Evolutionary conservation across 2,888 invertebrate genomes (phyloP).

Genomic region (Agriopis leucophaearia): DNA sequence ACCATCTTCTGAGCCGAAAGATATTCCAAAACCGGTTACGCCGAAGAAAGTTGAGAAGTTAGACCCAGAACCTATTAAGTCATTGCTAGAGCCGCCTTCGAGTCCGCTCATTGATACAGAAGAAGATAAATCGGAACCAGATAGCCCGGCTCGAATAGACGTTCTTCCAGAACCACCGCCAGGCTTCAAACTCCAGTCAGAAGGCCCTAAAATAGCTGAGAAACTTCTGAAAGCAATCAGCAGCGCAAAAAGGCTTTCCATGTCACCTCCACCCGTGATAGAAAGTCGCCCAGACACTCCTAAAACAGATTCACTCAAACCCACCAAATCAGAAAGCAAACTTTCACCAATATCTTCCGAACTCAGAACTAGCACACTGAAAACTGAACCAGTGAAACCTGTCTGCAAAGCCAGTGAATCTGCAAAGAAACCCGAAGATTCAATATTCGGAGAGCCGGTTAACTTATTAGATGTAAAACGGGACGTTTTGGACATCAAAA

Average conservation of each 20-base stretch:
- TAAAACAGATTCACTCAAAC: slow-evolving; percentile 65
- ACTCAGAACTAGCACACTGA: slow-evolving; percentile 51
- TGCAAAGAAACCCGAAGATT: slow-evolving; percentile 63
- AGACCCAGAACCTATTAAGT: slow-evolving; percentile 58
- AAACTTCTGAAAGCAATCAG: slow-evolving; percentile 87
- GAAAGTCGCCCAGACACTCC: slow-evolving; percentile 68
- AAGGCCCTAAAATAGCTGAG: slow-evolving; percentile 87
- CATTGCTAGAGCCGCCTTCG: slow-evolving; percentile 69
- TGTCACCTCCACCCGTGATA: slow-evolving; percentile 74
- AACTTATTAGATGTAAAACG: slow-evolving; percentile 70
- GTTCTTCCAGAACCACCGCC: slow-evolving; percentile 82
- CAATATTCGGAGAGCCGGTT: slow-evolving; percentile 77
- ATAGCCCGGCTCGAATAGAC: slow-evolving; percentile 80
- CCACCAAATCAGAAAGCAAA: slow-evolving; percentile 58
- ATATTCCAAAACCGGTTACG: slow-evolving; percentile 51
- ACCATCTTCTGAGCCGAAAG: slow-evolving; percentile 55
- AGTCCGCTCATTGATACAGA: slow-evolving; percentile 81
- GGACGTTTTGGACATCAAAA: slow-evolving; percentile 70
- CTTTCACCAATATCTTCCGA: slow-evolving; percentile 60
- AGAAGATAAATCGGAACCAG: slow-evolving; percentile 82
- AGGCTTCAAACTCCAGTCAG: slow-evolving; percentile 78
- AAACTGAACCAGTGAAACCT: slow-evolving; percentile 58
- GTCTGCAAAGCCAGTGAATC: slow-evolving; percentile 60
- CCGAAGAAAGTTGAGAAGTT: slow-evolving; percentile 64
- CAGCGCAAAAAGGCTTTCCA: slow-evolving; percentile 84